A percentile compares a stretch with the other conserved stretches of the same genome.
Evolutionary conservation across 2,797 vertebrate genomes (phyloP).

Genomic region (Eulemur mongoz): DNA sequence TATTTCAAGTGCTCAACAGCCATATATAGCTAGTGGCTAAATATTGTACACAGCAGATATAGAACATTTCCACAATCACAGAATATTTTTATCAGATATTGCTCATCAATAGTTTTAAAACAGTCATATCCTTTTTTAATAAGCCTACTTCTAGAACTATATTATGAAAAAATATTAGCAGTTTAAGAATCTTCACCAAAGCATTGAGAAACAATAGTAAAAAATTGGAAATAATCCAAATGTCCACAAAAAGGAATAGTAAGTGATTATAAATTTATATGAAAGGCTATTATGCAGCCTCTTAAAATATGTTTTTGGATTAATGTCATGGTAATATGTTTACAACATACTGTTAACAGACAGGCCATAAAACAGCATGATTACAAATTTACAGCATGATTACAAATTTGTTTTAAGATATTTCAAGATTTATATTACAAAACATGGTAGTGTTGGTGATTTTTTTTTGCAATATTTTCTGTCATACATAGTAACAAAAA

Average conservation of each 20-base stretch:
- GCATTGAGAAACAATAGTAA: conserved; percentile 22
- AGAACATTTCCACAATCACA: neutral
- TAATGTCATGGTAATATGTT: neutral
- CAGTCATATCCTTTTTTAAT: neutral
- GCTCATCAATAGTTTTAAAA: neutral
- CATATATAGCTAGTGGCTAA: neutral
- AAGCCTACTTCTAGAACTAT: neutral
- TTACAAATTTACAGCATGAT: neutral
- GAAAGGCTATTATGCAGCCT: neutral
- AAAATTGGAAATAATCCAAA: neutral
- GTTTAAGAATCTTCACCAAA: neutral
- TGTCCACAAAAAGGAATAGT: neutral
- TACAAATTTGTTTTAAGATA: conserved; percentile 29
- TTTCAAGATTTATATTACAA: conserved; percentile 11
- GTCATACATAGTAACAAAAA: neutral
- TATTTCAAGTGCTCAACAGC: neutral
- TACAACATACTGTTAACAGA: neutral
- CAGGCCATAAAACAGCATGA: neutral
- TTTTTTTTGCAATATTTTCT: conserved; percentile 7
- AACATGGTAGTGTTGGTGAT: neutral
- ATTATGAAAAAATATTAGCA: conserved; percentile 21
- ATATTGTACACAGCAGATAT: neutral
- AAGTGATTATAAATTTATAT: neutral
- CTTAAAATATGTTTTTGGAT: neutral
- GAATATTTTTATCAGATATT: neutral